Percentiles rank a stretch among this genome's conserved stretches.
These are phyloP conservation scores for Brotogeris chrysoptera DNA, from an alignment of 2,797 vertebrate species.

Conservation along the genomic window DNA sequence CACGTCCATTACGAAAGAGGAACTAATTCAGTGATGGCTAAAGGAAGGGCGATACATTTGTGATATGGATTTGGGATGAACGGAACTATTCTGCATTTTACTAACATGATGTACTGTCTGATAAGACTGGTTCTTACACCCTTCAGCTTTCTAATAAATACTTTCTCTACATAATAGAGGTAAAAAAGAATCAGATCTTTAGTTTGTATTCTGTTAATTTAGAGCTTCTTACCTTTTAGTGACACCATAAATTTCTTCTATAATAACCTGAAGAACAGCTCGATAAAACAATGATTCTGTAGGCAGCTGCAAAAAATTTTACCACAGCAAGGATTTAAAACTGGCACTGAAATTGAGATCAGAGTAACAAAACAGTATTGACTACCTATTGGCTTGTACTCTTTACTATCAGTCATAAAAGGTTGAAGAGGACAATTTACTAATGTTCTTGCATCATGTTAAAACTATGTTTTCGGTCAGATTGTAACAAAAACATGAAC, in stretches of 20 bases:
- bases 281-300: constrained; percentile 95
- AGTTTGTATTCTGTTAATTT: not conserved
- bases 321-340: constrained; percentile 18
- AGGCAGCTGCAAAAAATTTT: constrained; percentile 83
- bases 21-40: not conserved
- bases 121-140: not conserved
- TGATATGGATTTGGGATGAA: not conserved
- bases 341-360: not conserved
- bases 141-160: not conserved
- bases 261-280: constrained; percentile 93
- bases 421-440: constrained; percentile 18
- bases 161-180: not conserved
- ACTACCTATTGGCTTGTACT: not conserved
- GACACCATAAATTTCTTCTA: constrained; percentile 88
- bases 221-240: constrained; percentile 86
- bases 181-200: not conserved
- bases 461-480: not conserved
- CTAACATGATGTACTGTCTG: not conserved
- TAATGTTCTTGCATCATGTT: constrained; percentile 2
- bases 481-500: not conserved
- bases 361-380: not conserved
- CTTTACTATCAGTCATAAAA: not conserved
- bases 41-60: not conserved
- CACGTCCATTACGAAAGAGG: not conserved
- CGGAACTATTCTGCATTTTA: not conserved